Conservation (phyloP, 2,888 invertebrate species). For the Iselma pallidipennis region DNA sequence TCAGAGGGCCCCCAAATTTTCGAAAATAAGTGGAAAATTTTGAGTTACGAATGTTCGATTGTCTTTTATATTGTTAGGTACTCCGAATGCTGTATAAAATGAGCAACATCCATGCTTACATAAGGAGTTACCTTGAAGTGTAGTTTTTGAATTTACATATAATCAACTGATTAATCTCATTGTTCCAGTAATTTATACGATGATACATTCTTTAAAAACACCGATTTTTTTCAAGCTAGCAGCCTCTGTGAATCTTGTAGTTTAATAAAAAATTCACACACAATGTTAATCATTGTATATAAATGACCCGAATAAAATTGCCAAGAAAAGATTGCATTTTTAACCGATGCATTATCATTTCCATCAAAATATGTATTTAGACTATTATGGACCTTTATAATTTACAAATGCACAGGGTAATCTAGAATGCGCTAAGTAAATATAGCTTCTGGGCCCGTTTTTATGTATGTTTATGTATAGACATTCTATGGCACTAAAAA, state of each 20-base stretch:
- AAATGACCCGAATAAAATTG: neutral
- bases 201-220: no score
- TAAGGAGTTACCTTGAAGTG: no score
- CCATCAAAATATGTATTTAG: neutral
- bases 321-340: neutral
- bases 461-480: neutral
- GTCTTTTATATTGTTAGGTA: no score
- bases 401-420: slow-evolving; percentile 15
- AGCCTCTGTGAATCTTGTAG: neutral
- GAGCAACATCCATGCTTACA: no score
- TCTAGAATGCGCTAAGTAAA: slow-evolving; percentile 23
- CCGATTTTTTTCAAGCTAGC: no score
- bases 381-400: slow-evolving; percentile 14
- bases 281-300: neutral
- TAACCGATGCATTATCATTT: neutral
- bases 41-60: no score
- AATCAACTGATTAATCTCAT: neutral
- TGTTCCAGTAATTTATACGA: neutral
- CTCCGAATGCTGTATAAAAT: no score
- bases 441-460: slow-evolving; percentile 16
- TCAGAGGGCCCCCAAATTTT: no score
- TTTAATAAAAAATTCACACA: neutral
- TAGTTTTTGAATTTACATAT: neutral
- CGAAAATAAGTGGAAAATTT: no score
- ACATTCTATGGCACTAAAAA: neutral